phyloP scores from a whole-genome alignment of 2,113 vertebrate genomes.

The Dasypus novemcinctus region DNA sequence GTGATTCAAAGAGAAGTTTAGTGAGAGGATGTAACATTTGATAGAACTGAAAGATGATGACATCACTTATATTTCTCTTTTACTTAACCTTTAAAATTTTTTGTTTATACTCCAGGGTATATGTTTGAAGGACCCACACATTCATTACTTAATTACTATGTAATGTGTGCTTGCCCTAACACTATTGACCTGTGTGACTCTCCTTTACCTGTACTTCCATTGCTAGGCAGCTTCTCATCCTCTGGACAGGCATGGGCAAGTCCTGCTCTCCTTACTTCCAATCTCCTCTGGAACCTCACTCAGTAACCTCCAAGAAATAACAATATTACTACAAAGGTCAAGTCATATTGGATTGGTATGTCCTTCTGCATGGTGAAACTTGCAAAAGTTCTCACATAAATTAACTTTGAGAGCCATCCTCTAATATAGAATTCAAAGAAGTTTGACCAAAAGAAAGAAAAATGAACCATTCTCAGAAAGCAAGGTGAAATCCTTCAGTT shows the following conservation, averaged over 20 bases:
- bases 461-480: not conserved
- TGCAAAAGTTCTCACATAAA: not conserved
- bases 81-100: constrained; percentile 21
- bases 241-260: not conserved
- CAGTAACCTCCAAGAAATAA: not conserved
- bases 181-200: not conserved
- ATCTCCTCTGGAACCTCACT: not conserved
- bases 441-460: not conserved
- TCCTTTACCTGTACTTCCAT: not conserved
- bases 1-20: constrained; percentile 24
- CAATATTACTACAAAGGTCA: not conserved
- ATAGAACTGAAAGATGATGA: not conserved
- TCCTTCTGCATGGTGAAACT: not conserved
- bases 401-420: not conserved
- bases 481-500: constrained; percentile 12
- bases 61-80: not conserved
- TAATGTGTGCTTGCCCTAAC: not conserved
- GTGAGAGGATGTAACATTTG: not conserved
- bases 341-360: not conserved
- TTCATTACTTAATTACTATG: not conserved
- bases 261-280: not conserved
- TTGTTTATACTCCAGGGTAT: not conserved
- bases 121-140: not conserved
- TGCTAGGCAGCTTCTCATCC: not conserved
- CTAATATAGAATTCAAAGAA: not conserved